These are phyloP conservation scores for Lithophane semibrunnea DNA, from an alignment of 2,888 invertebrate species.

Conservation along the genomic window DNA sequence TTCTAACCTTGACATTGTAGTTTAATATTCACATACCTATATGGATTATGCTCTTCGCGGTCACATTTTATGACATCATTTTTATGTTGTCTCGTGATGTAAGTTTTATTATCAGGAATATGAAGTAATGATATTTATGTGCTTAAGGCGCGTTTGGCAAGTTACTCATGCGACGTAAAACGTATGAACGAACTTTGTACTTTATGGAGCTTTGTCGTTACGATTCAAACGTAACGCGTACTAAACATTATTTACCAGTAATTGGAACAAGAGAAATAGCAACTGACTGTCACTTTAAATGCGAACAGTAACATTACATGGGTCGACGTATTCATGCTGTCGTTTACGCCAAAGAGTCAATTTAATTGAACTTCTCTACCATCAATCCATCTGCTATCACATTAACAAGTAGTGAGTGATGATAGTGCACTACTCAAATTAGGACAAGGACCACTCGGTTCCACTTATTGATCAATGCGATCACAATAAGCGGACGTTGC, in stretches of 20 bases:
- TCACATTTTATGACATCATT: slow-evolving; percentile 64
- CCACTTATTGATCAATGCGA: slow-evolving; percentile 80
- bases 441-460: slow-evolving; percentile 80
- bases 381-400: slow-evolving; percentile 47
- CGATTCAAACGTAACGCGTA: slow-evolving; percentile 1
- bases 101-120: slow-evolving; percentile 63
- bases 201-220: slow-evolving; percentile 22
- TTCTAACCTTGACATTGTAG: slow-evolving; percentile 54
- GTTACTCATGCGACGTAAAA: slow-evolving; percentile 31
- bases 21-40: slow-evolving; percentile 45
- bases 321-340: not conserved
- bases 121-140: slow-evolving; percentile 55
- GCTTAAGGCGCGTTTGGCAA: slow-evolving; percentile 33
- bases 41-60: slow-evolving; percentile 47
- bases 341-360: slow-evolving; percentile 22
- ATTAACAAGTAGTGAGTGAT: slow-evolving; percentile 55
- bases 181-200: slow-evolving; percentile 27
- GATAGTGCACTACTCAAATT: slow-evolving; percentile 73
- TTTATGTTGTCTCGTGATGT: slow-evolving; percentile 59
- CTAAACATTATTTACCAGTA: not conserved
- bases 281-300: not conserved
- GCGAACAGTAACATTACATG: not conserved
- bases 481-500: slow-evolving; percentile 88
- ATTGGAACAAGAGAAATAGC: slow-evolving; percentile 3
- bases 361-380: slow-evolving; percentile 39